Evolutionary conservation across 1,140 invertebrate species (phyloP), one percentile per base, ranked within the genome.

Genomic region (Diorhabda sublineata): DNA sequence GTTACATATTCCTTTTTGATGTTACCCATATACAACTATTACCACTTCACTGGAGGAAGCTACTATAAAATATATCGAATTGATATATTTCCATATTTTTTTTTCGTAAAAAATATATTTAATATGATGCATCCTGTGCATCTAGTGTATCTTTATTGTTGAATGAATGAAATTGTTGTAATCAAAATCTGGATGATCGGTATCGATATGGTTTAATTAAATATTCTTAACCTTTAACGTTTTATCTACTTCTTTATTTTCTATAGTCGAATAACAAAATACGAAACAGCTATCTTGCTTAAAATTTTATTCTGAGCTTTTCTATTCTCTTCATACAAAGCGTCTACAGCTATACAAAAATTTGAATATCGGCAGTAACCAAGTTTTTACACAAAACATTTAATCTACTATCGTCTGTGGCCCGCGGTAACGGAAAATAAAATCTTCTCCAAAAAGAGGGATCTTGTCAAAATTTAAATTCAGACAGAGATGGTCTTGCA

Each of bases 311-410:
- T 52, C 47, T 52, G 6, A 52, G 47, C 47, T n/a, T 52, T 6
- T 52, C 47, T 52, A 52, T 52, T 52, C 47, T 52, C n/a, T n/a
- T 52, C 6, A 3, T n/a, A 52, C 47, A 52, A 52, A 52, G 47
- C 47, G 3, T n/a, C n/a, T 8, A 52, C 47, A 52, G 47, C 47
- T n/a, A 8, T 52, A 4, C 47, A 52, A n/a, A 52, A 3, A 52
- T 52, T n/a, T 52, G 47, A 52, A 52, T 52, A 52, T 52, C 47
- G 6, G 6, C 47, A 52, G 47, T 52, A 52, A 52, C 47, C 47
- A 52, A 52, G 47, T 52, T 52, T 52, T 52, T 52, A 52, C 47
- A 52, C 47, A 52, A 52, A 52, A 52, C 47, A 52, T 52, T 52
- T 52, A 52, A 52, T 52, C 47, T n/a, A 52, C 47, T 52, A 52